Conservation (phyloP, 2,888 invertebrate genomes). For the Diarsia dahlii region DNA sequence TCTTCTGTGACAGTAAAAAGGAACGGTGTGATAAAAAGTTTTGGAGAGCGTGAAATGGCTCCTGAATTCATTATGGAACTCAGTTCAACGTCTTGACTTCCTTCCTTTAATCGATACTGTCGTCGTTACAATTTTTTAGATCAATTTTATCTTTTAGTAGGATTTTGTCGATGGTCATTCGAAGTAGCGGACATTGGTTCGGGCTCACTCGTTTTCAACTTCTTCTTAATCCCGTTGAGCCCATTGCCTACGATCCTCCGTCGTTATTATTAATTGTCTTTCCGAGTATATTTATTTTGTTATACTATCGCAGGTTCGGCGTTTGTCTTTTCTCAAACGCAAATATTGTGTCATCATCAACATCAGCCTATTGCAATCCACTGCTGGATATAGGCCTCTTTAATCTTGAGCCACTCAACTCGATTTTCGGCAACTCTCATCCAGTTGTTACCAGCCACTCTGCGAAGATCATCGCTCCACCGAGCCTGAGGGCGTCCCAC, state of each 20-base stretch:
- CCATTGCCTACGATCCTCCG: background rate
- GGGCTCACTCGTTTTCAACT: background rate
- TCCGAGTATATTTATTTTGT: background rate
- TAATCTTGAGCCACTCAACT: no score
- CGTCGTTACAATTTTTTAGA: constrained; percentile 45
- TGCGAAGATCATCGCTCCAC: no score
- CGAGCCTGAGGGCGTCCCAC: no score
- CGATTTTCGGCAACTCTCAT: no score
- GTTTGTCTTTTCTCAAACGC: background rate
- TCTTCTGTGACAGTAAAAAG: constrained; percentile 61
- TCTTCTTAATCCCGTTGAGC: background rate
- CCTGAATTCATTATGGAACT: constrained; percentile 63
- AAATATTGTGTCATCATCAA: no score
- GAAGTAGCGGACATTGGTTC: background rate
- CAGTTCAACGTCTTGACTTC: constrained; percentile 60
- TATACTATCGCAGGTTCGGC: background rate
- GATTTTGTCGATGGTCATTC: constrained; percentile 10
- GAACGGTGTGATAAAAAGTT: constrained; percentile 65
- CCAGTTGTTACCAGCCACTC: no score
- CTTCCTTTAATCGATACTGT: constrained; percentile 58
- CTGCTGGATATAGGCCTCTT: no score
- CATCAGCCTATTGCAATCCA: no score
- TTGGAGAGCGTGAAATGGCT: constrained; percentile 65
- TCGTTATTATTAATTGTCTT: background rate
- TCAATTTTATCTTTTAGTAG: constrained; percentile 38